Evolutionary conservation across 2,113 vertebrate species (phyloP).

Genomic region (Maccullochella peelii): DNA sequence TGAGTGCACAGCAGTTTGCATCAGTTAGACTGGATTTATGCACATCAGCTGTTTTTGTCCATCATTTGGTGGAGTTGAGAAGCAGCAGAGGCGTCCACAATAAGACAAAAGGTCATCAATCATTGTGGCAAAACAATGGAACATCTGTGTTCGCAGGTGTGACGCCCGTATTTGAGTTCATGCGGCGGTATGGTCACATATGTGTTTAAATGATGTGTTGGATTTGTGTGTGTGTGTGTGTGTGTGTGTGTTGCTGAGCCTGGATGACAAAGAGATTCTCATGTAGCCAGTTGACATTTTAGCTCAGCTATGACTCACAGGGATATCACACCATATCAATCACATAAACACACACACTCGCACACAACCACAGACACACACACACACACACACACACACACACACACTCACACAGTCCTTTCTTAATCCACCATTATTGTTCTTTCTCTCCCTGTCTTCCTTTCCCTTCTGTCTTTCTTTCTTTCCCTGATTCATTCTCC

Average conservation of each 20-base stretch:
- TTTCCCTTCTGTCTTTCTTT: conserved; percentile 69
- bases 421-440: conserved; percentile 82
- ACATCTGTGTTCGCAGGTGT: conserved; percentile 81
- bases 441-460: conserved; percentile 65
- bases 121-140: conserved; percentile 72
- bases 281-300: conserved; percentile 85
- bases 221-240: conserved; percentile 27
- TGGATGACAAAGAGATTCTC: conserved; percentile 81
- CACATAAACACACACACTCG: conserved; percentile 61
- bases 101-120: conserved; percentile 81
- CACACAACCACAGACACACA: conserved; percentile 51
- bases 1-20: conserved; percentile 65
- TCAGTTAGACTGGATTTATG: conserved; percentile 36
- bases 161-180: conserved; percentile 60
- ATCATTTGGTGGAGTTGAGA: conserved; percentile 59
- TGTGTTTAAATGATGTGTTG: conserved; percentile 67
- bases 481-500: conserved; percentile 79
- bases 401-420: conserved; percentile 56
- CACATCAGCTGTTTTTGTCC: conserved; percentile 51
- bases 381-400: conserved; percentile 51
- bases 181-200: conserved; percentile 48
- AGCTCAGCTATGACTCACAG: conserved; percentile 83
- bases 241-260: conserved; percentile 48
- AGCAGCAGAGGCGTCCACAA: conserved; percentile 53
- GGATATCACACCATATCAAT: conserved; percentile 85